Percentiles rank a stretch among this genome's conserved stretches.
phyloP scores from a whole-genome alignment of 2,888 invertebrate species.

The Cheilosia pagana region DNA sequence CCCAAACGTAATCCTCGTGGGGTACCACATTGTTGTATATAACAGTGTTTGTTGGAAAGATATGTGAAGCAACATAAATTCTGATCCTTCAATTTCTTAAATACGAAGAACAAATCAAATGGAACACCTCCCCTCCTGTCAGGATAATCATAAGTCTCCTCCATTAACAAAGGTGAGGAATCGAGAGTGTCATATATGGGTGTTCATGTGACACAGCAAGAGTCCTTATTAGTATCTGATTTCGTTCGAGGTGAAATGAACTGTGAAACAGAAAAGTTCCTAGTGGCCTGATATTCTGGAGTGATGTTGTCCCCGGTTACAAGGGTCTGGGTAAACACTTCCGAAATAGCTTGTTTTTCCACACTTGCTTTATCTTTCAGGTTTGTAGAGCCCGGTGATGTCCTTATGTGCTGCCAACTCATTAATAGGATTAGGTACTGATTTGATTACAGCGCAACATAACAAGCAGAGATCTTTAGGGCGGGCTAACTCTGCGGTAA shows the following conservation, averaged over 20 bases:
- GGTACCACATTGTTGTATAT: background rate
- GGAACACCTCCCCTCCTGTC: background rate
- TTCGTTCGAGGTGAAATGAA: conserved; percentile 7
- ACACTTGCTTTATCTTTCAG: background rate
- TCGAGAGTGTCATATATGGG: background rate
- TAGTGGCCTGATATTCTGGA: background rate
- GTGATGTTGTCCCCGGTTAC: background rate
- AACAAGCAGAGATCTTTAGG: conserved; percentile 24
- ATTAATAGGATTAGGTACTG: conserved; percentile 16
- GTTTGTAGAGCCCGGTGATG: background rate
- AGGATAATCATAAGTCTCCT: conserved; percentile 17
- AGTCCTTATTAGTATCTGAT: conserved; percentile 23
- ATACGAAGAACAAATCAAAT: conserved; percentile 6
- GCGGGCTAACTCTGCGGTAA: conserved; percentile 47
- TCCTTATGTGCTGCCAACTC: conserved; percentile 4
- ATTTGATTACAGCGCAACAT: conserved; percentile 31
- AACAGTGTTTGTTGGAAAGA: background rate
- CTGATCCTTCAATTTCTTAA: background rate
- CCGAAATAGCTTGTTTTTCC: background rate
- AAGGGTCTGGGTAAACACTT: background rate
- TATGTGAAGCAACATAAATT: conserved; percentile 12
- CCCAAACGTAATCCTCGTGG: conserved; percentile 12
- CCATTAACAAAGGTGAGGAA: conserved; percentile 14
- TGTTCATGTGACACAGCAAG: conserved; percentile 10
- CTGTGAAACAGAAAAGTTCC: background rate